Percentiles rank a stretch among this genome's conserved stretches.
These are phyloP conservation scores for Gorsachius magnificus DNA, from an alignment of 2,797 vertebrate genomes.

Conservation along the genomic window DNA sequence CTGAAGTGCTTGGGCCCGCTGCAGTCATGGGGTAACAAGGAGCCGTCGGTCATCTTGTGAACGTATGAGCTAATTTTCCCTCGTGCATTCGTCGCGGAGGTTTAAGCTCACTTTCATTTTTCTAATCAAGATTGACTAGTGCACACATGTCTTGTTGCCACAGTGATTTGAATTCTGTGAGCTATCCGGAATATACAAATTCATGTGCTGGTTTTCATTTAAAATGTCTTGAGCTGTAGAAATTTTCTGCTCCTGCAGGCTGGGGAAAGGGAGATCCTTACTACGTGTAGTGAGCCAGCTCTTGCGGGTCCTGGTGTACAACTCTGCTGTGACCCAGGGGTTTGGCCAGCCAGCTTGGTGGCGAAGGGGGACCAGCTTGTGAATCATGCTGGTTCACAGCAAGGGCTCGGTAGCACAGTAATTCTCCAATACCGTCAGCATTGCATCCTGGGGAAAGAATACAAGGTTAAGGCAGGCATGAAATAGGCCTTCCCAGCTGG, in stretches of 20 bases:
- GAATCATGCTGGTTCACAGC: background rate
- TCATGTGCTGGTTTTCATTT: background rate
- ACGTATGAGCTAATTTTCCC: background rate
- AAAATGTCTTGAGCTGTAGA: background rate
- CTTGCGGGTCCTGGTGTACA: background rate
- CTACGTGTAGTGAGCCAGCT: fast-evolving
- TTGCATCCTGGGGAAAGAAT: background rate
- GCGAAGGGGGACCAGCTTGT: background rate
- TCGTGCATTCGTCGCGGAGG: background rate
- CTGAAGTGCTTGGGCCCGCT: background rate
- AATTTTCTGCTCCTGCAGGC: background rate
- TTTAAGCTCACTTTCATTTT: background rate
- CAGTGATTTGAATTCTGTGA: background rate
- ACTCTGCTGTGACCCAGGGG: background rate
- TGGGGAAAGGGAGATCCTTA: background rate
- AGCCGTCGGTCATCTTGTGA: background rate
- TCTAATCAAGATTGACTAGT: background rate
- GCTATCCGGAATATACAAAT: background rate
- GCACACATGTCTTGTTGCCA: background rate
- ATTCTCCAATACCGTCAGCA: background rate
- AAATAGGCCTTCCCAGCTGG: background rate
- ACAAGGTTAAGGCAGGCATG: background rate
- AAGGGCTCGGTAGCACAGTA: background rate
- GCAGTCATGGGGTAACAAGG: background rate
- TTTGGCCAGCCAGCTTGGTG: background rate